Percentiles rank a stretch among this genome's conserved stretches.
Conservation (phyloP, 2,888 invertebrate species). For the Andrena bicolor region DNA sequence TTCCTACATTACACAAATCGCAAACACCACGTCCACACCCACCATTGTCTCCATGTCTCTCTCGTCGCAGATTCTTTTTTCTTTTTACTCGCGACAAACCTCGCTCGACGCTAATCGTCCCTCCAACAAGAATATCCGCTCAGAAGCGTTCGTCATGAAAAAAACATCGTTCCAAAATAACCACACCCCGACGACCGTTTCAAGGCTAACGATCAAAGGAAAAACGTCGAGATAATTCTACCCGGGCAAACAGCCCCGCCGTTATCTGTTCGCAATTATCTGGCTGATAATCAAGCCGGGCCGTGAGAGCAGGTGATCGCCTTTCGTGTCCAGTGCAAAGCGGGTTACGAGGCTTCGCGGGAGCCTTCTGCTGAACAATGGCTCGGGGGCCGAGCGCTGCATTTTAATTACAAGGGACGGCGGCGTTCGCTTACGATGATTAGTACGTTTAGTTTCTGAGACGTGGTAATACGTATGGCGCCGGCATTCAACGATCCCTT, state of each 20-base stretch:
- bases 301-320: conserved; percentile 19
- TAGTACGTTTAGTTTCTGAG: conserved; percentile 57
- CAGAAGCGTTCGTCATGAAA: neutral
- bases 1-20: no score
- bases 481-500: conserved; percentile 23
- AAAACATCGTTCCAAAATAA: conserved; percentile 27
- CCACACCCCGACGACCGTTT: conserved; percentile 12
- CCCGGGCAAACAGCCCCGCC: neutral
- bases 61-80: neutral
- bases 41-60: neutral
- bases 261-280: conserved; percentile 31
- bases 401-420: conserved; percentile 59
- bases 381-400: conserved; percentile 18
- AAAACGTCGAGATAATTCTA: conserved; percentile 28
- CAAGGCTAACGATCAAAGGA: conserved; percentile 42
- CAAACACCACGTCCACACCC: no score
- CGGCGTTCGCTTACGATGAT: conserved; percentile 53
- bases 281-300: conserved; percentile 21
- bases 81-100: neutral
- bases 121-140: neutral
- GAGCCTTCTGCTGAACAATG: conserved; percentile 3
- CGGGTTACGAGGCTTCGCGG: conserved; percentile 3
- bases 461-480: conserved; percentile 36
- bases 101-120: neutral
- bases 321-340: neutral